These are phyloP conservation scores for Euleptes europaea DNA, from an alignment of 2,113 vertebrate genomes.

Conservation along the genomic window DNA sequence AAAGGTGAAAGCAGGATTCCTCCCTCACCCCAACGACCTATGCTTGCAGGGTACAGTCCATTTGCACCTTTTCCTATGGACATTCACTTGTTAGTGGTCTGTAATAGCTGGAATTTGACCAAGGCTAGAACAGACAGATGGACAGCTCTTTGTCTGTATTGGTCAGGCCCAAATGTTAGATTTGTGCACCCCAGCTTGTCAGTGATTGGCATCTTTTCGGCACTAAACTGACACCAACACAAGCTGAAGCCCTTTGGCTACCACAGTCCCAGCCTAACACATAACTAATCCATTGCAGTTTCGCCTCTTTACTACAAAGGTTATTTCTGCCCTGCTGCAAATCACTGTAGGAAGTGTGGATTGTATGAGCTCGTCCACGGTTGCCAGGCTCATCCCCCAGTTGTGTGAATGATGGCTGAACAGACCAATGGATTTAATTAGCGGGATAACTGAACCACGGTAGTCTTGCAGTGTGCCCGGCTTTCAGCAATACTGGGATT, in stretches of 20 bases:
- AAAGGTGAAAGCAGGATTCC: background rate
- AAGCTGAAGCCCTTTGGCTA: slow-evolving; percentile 3
- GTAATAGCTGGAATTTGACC: background rate
- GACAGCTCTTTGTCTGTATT: slow-evolving; percentile 8
- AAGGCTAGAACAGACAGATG: background rate
- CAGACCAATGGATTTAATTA: slow-evolving; percentile 31
- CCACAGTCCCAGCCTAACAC: background rate
- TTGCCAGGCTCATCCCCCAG: background rate
- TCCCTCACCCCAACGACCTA: background rate
- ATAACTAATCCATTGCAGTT: background rate
- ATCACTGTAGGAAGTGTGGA: accelerated
- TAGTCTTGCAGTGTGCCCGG: background rate
- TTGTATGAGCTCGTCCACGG: slow-evolving; percentile 5
- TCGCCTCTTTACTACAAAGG: accelerated
- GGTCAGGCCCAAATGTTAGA: slow-evolving; percentile 4
- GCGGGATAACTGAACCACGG: background rate
- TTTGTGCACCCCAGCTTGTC: accelerated
- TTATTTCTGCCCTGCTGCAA: background rate
- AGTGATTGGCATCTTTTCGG: slow-evolving; percentile 43
- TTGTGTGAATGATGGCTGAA: slow-evolving; percentile 21
- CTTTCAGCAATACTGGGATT: background rate
- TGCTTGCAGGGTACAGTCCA: background rate
- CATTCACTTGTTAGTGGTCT: background rate
- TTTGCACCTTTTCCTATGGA: background rate
- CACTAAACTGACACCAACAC: slow-evolving; percentile 42